Evolutionary conservation across 2,797 vertebrate species (phyloP).

Genomic region (Rhodeus uyekii): DNA sequence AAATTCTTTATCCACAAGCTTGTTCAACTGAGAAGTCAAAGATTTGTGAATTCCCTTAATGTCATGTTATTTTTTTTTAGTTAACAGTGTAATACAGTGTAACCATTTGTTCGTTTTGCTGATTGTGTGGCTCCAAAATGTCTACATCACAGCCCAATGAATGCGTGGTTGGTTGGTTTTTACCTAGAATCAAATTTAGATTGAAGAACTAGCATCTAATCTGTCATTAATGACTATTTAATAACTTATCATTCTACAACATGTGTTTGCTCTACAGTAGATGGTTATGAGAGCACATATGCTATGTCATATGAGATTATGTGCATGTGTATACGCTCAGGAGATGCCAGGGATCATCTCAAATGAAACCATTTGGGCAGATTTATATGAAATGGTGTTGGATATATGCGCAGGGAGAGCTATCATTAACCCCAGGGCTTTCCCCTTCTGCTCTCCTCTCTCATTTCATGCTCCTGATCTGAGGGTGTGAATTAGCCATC

Average conservation of each 20-base stretch:
- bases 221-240: slow-evolving; percentile 1
- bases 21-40: slow-evolving; percentile 95
- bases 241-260: not conserved
- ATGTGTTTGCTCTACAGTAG: slow-evolving; percentile 63
- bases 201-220: not conserved
- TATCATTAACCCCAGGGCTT: slow-evolving; percentile 80
- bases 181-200: not conserved
- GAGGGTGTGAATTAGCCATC: slow-evolving; percentile 81
- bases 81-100: slow-evolving; percentile 64
- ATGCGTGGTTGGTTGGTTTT: slow-evolving; percentile 63
- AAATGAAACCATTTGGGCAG: slow-evolving; percentile 78
- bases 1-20: slow-evolving; percentile 94
- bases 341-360: slow-evolving; percentile 76
- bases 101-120: slow-evolving; percentile 79
- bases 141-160: slow-evolving; percentile 77
- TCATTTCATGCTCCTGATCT: slow-evolving; percentile 85
- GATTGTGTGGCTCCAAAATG: slow-evolving; percentile 80
- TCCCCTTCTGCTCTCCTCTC: slow-evolving; percentile 72
- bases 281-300: slow-evolving; percentile 64
- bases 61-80: slow-evolving; percentile 76
- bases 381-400: slow-evolving; percentile 74
- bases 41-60: slow-evolving; percentile 86
- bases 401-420: slow-evolving; percentile 64
- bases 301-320: slow-evolving; percentile 71
- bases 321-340: slow-evolving; percentile 63